A percentile compares a stretch with the other conserved stretches of the same genome.
Conservation (phyloP, 2,888 invertebrate genomes). For the Anthoptus insignis region DNA sequence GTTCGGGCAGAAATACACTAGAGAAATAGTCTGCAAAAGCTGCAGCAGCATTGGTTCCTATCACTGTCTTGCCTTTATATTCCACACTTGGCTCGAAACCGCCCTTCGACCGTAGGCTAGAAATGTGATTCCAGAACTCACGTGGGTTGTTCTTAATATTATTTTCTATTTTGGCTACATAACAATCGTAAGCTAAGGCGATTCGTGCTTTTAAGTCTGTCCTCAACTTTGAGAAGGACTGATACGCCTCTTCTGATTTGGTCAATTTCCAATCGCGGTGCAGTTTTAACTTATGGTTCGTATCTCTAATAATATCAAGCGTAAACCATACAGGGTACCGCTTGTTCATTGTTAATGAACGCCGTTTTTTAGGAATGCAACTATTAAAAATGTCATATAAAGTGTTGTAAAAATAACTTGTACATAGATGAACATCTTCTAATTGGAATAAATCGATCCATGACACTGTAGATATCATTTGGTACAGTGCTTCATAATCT, state of each 20-base stretch:
- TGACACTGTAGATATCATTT: neutral
- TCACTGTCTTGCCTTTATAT: neutral
- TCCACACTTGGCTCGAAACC: neutral
- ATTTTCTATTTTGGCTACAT: slow-evolving; percentile 4
- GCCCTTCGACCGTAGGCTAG: neutral
- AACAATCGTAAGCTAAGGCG: neutral
- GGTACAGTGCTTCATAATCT: neutral
- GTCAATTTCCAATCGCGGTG: neutral
- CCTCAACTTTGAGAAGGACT: neutral
- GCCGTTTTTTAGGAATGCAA: slow-evolving; percentile 11
- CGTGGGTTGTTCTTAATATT: slow-evolving; percentile 14
- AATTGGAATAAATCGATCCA: too few relatives aligned
- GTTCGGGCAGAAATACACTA: neutral
- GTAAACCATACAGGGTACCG: slow-evolving; percentile 23
- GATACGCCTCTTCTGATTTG: neutral
- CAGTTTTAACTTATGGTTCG: neutral
- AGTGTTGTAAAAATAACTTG: too few relatives aligned
- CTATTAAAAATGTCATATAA: slow-evolving; percentile 1
- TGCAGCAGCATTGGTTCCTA: slow-evolving; percentile 4
- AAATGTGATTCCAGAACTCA: slow-evolving; percentile 12
- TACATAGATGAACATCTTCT: too few relatives aligned
- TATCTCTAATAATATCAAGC: slow-evolving; percentile 1
- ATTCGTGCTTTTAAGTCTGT: slow-evolving; percentile 10
- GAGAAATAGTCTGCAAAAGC: slow-evolving; percentile 25
- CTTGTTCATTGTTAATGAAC: neutral